Conservation (phyloP, 2,888 invertebrate genomes). For the Saturnia japonica region DNA sequence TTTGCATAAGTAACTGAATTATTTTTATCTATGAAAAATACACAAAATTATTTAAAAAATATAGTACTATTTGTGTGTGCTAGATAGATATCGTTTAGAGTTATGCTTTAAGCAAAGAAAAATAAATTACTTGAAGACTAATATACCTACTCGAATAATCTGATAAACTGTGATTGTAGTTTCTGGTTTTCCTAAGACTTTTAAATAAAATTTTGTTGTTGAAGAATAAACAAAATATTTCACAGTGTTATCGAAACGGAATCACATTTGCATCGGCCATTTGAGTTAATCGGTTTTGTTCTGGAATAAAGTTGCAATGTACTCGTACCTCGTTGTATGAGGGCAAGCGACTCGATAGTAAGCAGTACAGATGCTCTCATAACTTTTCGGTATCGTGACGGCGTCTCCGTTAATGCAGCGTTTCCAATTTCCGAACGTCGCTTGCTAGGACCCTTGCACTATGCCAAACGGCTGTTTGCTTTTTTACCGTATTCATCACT, state of each 20-base stretch:
- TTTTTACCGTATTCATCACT: slow-evolving; percentile 75
- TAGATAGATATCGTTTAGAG: background rate
- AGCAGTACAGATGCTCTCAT: slow-evolving; percentile 51
- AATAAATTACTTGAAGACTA: too few relatives aligned
- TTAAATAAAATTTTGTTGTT: slow-evolving; percentile 18
- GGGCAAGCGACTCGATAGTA: slow-evolving; percentile 19
- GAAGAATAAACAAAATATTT: slow-evolving; percentile 31
- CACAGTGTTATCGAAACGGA: slow-evolving; percentile 36
- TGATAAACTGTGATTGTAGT: background rate
- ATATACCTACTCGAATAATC: background rate
- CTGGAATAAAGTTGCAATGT: slow-evolving; percentile 30
- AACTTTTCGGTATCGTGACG: slow-evolving; percentile 68
- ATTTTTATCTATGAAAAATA: background rate
- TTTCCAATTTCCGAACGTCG: slow-evolving; percentile 75
- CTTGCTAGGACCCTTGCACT: slow-evolving; percentile 39
- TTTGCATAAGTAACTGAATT: too few relatives aligned
- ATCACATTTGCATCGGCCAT: slow-evolving; percentile 38
- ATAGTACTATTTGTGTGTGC: too few relatives aligned
- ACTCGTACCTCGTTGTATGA: slow-evolving; percentile 23
- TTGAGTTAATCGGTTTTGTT: slow-evolving; percentile 45
- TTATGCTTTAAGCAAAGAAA: background rate
- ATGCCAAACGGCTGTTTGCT: slow-evolving; percentile 51
- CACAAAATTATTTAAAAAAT: background rate
- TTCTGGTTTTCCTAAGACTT: background rate
- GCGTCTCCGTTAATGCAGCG: slow-evolving; percentile 64